These are phyloP conservation scores for Petrophora chlorosata DNA, from an alignment of 2,888 invertebrate genomes.

Conservation along the genomic window DNA sequence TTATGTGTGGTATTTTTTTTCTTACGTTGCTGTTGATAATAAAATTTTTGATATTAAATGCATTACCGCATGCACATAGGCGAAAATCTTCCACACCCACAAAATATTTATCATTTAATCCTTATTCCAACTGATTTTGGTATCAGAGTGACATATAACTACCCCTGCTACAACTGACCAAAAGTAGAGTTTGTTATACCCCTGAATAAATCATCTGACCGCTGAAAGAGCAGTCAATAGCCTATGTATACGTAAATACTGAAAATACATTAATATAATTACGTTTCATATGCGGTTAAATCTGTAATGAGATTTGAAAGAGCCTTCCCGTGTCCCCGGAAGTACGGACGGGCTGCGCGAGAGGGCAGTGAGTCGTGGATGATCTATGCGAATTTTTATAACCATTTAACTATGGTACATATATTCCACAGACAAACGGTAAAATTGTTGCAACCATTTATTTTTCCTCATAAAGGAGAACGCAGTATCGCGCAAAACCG, in stretches of 20 bases:
- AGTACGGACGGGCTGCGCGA: constrained; percentile 31
- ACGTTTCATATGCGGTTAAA: constrained; percentile 42
- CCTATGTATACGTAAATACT: constrained; percentile 1
- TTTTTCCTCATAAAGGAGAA: constrained; percentile 31
- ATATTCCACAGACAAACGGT: constrained; percentile 41
- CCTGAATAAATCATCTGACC: constrained; percentile 2
- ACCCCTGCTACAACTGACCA: no score
- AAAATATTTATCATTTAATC: no score
- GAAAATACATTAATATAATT: constrained; percentile 11
- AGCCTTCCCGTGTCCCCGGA: constrained; percentile 52
- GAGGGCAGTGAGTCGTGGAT: constrained; percentile 68
- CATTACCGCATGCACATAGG: no score
- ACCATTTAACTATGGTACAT: constrained; percentile 63
- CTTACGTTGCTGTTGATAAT: no score
- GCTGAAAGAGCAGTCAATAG: constrained; percentile 7
- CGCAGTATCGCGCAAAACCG: constrained; percentile 31
- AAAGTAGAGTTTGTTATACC: constrained; percentile 14
- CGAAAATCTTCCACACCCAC: no score
- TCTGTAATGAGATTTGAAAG: constrained; percentile 61
- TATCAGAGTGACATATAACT: no score
- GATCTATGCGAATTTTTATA: constrained; percentile 71
- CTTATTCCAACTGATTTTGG: no score
- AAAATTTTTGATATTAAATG: no score
- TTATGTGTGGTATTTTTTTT: no score
- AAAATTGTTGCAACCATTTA: constrained; percentile 26